Percentiles rank a stretch among this genome's conserved stretches.
These are phyloP conservation scores for Malurus cyaneus DNA, from an alignment of 2,113 vertebrate species.

Conservation along the genomic window DNA sequence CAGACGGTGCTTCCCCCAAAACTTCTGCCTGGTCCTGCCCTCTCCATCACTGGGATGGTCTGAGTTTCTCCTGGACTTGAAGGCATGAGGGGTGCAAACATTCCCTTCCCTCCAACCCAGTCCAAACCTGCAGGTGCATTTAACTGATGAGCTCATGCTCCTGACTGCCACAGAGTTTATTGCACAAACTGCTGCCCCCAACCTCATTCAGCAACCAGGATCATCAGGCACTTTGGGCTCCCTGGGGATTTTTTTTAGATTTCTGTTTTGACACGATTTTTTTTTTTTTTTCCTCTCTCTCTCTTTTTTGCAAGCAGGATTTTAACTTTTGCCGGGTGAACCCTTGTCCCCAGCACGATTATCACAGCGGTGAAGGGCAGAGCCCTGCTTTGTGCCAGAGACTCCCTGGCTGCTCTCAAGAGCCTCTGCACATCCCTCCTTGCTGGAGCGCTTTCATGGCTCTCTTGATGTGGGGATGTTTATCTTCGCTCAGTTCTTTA, in stretches of 20 bases:
- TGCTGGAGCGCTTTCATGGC: neutral
- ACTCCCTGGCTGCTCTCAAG: neutral
- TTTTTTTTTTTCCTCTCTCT: neutral
- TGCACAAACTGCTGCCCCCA: neutral
- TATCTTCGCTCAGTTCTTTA: constrained; percentile 27
- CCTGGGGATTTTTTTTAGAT: neutral
- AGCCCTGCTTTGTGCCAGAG: neutral
- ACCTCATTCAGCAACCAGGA: accelerated
- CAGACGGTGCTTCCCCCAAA: neutral
- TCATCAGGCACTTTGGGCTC: neutral
- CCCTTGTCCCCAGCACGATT: neutral
- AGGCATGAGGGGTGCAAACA: neutral
- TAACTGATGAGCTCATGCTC: neutral
- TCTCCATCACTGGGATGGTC: neutral
- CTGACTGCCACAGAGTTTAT: accelerated
- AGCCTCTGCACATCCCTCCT: neutral
- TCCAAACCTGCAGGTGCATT: accelerated
- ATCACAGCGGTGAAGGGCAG: neutral
- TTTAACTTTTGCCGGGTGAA: neutral
- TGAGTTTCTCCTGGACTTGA: accelerated
- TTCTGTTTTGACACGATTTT: neutral
- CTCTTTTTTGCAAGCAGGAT: neutral
- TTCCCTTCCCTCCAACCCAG: neutral
- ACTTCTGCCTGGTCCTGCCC: neutral
- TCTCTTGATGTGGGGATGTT: constrained; percentile 50